Evolutionary conservation across 2,113 vertebrate species (phyloP), one percentile per base, ranked within the genome.

Genomic region (Chloropsis hardwickii): DNA sequence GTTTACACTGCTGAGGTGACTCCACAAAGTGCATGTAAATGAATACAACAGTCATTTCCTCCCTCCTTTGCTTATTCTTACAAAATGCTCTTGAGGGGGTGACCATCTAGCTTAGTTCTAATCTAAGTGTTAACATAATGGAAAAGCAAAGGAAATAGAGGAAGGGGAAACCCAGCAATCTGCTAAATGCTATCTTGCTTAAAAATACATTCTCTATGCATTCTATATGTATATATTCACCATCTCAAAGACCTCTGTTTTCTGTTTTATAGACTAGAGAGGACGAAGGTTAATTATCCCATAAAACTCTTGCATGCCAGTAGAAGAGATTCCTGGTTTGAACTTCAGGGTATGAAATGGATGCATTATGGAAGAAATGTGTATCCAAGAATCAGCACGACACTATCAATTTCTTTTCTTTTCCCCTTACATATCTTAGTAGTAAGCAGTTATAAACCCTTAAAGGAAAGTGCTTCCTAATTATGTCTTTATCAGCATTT

Each of bases 401-500:
- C 17, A 22, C n/a, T 81, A 77, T 47, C n/a, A n/a, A 16, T 94
- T 88, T 54, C 73, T 20, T 67, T 88, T 92, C 61, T 54, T 76
- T 91, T 90, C 58, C 10, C 60, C 42, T 73, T 35, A n/a, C 24
- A 1, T 72, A 45, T 80, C 42, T 89, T 27, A 84, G 53, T 53
- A 65, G 67, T 48, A 96, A 94, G 72, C n/a, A 94, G 51, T 53
- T 56, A 90, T 35, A 78, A 74, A 86, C n/a, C 35, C 82, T 82
- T 83, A 89, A 81, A 95, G 50, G 47, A 88, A 97, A 93, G 24
- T 51, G 29, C 39, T 83, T 91, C 53, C 39, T 96, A 95, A 96
- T 97, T 96, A 95, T 47, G 58, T 44, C 90, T 97, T 86, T 90
- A 96, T 95, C 82, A 84, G 69, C 48, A 81, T 58, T 84, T 86